Percentiles rank a stretch among this genome's conserved stretches.
These are phyloP conservation scores for Phenacoccus solenopsis DNA, from an alignment of 1,140 invertebrate genomes.

Conservation along the genomic window DNA sequence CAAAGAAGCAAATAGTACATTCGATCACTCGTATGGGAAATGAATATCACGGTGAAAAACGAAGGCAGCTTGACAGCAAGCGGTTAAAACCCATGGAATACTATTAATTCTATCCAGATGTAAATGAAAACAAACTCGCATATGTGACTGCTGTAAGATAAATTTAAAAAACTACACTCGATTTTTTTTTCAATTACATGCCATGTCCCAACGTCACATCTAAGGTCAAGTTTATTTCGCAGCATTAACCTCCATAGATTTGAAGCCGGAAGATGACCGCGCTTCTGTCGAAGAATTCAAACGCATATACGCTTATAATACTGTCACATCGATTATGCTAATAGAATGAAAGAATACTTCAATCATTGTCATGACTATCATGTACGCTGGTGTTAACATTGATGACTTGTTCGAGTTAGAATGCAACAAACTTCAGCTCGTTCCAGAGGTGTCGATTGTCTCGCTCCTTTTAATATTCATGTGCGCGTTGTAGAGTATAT, in stretches of 20 bases:
- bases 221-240: too few relatives aligned
- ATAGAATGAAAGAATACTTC: background rate
- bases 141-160: too few relatives aligned
- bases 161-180: too few relatives aligned
- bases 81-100: too few relatives aligned
- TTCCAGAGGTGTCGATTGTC: background rate
- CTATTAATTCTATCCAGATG: too few relatives aligned
- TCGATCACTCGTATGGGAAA: background rate
- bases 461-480: background rate
- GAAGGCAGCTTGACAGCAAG: too few relatives aligned
- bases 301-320: background rate
- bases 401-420: background rate
- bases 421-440: background rate
- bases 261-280: background rate
- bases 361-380: background rate
- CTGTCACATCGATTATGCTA: background rate
- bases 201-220: too few relatives aligned
- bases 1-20: background rate
- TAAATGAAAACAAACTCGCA: too few relatives aligned
- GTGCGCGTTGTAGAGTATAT: too few relatives aligned
- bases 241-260: background rate
- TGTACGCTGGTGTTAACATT: background rate
- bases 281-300: background rate
- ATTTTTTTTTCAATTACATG: too few relatives aligned
- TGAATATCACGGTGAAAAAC: background rate